Conservation (phyloP, 2,888 invertebrate species). For the Drosophila niveifrons region DNA sequence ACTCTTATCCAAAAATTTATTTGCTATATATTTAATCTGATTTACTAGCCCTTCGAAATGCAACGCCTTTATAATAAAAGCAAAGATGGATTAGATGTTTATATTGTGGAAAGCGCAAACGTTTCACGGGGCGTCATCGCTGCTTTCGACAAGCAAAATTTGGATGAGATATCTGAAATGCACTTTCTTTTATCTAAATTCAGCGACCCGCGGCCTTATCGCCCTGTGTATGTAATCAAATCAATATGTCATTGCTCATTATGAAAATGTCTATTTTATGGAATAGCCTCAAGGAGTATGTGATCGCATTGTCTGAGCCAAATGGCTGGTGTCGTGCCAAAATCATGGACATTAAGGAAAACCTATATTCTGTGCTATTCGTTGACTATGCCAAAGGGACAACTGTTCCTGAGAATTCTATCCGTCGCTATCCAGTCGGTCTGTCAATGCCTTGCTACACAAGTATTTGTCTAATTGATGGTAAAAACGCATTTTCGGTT, state of each 20-base stretch:
- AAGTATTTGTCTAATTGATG: constrained; percentile 58
- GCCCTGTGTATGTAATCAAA: constrained; percentile 45
- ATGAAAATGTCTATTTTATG: background rate
- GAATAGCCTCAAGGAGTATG: constrained; percentile 49
- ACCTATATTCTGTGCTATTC: constrained; percentile 36
- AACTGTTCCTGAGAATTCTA: constrained; percentile 31
- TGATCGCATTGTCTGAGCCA: constrained; percentile 46
- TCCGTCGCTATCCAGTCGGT: constrained; percentile 61
- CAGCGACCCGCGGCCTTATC: constrained; percentile 46
- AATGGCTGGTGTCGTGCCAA: constrained; percentile 53
- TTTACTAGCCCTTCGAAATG: constrained; percentile 52
- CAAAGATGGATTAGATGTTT: constrained; percentile 41
- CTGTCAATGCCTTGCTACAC: constrained; percentile 50
- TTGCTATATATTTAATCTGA: too few species aligned
- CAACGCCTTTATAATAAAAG: constrained; percentile 14
- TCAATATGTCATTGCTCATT: too few species aligned
- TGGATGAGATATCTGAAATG: constrained; percentile 33
- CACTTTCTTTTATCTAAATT: constrained; percentile 23
- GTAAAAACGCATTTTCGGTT: constrained; percentile 19
- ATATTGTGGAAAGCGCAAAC: constrained; percentile 53
- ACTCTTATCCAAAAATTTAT: background rate
- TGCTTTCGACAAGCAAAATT: constrained; percentile 42
- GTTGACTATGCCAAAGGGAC: constrained; percentile 48
- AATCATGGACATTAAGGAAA: constrained; percentile 41
- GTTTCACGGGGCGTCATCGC: constrained; percentile 56